These are phyloP conservation scores for Meiosimyza decipiens DNA, from an alignment of 2,888 invertebrate genomes.

Conservation along the genomic window DNA sequence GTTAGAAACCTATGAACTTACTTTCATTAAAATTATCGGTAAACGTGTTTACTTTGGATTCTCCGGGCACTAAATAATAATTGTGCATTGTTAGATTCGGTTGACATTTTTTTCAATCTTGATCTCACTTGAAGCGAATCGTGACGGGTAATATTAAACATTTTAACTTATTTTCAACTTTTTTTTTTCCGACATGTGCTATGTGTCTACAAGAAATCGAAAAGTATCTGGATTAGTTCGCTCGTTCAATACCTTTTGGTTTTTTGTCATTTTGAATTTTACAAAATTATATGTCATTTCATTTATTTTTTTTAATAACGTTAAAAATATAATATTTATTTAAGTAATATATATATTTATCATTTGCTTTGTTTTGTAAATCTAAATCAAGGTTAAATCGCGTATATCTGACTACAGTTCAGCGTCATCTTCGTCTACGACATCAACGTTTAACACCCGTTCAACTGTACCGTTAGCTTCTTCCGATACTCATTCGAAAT, in stretches of 20 bases:
- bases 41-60: too few species aligned
- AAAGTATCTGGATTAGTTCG: too few species aligned
- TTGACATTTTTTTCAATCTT: too few species aligned
- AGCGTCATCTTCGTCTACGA: conserved; percentile 50
- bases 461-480: conserved; percentile 37
- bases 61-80: too few species aligned
- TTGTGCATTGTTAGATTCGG: too few species aligned
- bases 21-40: too few species aligned
- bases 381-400: conserved; percentile 53
- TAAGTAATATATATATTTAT: conserved; percentile 34
- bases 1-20: too few species aligned
- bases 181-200: too few species aligned
- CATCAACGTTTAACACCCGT: conserved; percentile 52
- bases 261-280: conserved; percentile 24
- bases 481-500: conserved; percentile 38
- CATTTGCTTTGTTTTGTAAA: conserved; percentile 31
- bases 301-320: conserved; percentile 3
- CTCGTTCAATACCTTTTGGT: neutral
- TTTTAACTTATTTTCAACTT: too few species aligned
- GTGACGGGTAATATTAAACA: too few species aligned
- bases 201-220: too few species aligned
- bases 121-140: too few species aligned
- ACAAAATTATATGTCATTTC: neutral
- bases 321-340: conserved; percentile 19
- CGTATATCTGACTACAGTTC: conserved; percentile 57